Evolutionary conservation across 2,113 vertebrate species (phyloP).

Genomic region (Todiramphus chloris): DNA sequence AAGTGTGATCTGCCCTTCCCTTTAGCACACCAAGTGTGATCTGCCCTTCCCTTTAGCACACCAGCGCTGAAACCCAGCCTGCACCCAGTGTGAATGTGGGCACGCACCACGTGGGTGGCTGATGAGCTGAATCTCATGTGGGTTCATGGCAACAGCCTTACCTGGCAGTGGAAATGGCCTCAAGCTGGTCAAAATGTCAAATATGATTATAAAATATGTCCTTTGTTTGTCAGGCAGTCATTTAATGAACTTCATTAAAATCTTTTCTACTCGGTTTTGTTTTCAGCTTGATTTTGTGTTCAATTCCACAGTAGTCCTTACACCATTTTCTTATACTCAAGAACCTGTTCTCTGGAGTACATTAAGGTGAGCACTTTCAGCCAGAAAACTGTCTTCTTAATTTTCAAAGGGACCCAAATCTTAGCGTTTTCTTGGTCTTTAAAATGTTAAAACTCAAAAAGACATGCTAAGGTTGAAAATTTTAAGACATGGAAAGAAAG

Average conservation of each 20-base stretch:
- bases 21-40: not conserved
- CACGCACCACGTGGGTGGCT: accelerated
- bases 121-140: not conserved
- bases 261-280: not conserved
- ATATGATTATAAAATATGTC: not conserved
- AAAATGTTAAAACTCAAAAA: not conserved
- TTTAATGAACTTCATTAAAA: not conserved
- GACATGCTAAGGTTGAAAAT: not conserved
- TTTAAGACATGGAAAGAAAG: not conserved
- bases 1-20: not conserved
- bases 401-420: not conserved
- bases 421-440: not conserved
- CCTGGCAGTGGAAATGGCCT: not conserved
- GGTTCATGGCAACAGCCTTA: not conserved
- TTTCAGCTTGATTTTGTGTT: not conserved
- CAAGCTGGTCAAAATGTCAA: not conserved
- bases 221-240: not conserved
- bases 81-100: accelerated
- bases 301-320: not conserved
- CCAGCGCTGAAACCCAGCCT: not conserved
- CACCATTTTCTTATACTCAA: not conserved
- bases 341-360: not conserved
- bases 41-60: not conserved
- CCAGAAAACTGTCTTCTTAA: not conserved
- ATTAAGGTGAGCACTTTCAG: not conserved